phyloP scores from a whole-genome alignment of 2,113 vertebrate species.

The Carollia perspicillata region DNA sequence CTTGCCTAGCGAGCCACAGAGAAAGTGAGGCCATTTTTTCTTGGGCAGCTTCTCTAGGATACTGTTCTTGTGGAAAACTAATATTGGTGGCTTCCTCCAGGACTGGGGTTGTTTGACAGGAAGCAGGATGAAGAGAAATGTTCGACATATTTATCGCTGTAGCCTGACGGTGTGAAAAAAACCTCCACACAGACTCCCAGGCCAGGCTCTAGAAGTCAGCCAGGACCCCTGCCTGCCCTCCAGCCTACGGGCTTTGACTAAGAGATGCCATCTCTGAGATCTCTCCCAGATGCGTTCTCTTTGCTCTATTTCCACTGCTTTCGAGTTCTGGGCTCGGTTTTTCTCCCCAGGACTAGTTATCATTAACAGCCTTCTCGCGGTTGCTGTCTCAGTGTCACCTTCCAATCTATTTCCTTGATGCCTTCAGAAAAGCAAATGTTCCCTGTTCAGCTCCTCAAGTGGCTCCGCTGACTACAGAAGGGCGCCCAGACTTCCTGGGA shows the following conservation, averaged over 20 bases:
- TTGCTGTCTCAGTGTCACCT: background rate
- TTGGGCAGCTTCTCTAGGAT: background rate
- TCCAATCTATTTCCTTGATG: background rate
- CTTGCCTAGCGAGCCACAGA: background rate
- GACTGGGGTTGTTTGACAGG: background rate
- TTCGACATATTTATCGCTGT: background rate
- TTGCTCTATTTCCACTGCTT: background rate
- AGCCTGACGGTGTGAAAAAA: background rate
- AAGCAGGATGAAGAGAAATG: background rate
- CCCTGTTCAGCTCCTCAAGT: background rate
- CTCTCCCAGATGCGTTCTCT: background rate
- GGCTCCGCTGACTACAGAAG: background rate
- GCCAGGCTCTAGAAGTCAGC: background rate
- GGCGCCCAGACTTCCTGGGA: background rate
- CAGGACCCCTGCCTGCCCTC: background rate
- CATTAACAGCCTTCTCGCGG: background rate
- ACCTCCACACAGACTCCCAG: background rate
- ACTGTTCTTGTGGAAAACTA: background rate
- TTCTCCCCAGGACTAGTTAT: background rate
- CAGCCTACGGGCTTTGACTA: background rate
- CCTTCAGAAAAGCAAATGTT: background rate
- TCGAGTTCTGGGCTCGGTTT: background rate
- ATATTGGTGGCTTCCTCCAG: slow-evolving; percentile 39
- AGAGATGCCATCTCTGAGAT: background rate
- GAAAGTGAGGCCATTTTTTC: slow-evolving; percentile 15